Percentiles rank a stretch among this genome's conserved stretches.
These are phyloP conservation scores for Gymnorhina tibicen DNA, from an alignment of 2,113 vertebrate species.

Conservation along the genomic window DNA sequence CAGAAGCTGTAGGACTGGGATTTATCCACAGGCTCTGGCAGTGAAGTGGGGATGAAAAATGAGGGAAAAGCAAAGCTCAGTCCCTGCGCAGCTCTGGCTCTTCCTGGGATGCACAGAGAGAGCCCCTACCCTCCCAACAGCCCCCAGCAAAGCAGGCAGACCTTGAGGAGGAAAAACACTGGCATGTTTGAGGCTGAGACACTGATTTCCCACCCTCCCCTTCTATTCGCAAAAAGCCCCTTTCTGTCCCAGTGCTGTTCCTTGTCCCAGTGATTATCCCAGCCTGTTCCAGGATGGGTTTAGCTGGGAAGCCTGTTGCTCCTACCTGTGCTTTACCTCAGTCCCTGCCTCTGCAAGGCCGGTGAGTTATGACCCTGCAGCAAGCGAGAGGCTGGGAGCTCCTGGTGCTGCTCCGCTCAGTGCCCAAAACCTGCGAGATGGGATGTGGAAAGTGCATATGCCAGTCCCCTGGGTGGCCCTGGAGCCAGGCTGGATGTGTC, in stretches of 20 bases:
- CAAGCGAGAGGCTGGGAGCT: accelerated
- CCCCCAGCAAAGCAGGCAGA: not conserved
- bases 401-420: not conserved
- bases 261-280: not conserved
- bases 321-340: not conserved
- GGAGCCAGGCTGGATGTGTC: not conserved
- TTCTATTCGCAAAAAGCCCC: not conserved
- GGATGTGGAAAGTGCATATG: not conserved
- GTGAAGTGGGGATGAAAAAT: not conserved
- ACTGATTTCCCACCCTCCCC: not conserved
- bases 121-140: not conserved
- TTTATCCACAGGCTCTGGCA: not conserved
- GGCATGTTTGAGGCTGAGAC: not conserved
- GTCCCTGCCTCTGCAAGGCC: not conserved
- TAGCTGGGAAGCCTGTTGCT: not conserved
- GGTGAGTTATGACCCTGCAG: not conserved
- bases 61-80: not conserved
- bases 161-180: accelerated
- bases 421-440: accelerated
- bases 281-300: not conserved
- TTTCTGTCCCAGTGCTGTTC: not conserved
- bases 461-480: not conserved
- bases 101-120: accelerated
- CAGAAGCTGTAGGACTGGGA: not conserved
- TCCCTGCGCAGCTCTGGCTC: not conserved